Evolutionary conservation across 1,140 invertebrate species (phyloP).

Genomic region (Listronotus bonariensis): DNA sequence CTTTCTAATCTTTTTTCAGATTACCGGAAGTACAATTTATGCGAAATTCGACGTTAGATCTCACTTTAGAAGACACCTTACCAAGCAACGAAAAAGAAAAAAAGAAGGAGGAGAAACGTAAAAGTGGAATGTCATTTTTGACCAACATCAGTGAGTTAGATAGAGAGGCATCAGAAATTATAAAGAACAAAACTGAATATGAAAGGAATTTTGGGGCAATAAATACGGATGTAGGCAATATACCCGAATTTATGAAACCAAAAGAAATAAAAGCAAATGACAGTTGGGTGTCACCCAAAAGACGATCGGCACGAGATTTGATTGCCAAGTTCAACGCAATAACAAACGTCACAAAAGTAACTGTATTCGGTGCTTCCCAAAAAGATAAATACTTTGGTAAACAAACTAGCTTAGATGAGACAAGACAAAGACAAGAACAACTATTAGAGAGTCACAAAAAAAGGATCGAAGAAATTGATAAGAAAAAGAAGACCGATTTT

Average conservation of each 20-base stretch:
- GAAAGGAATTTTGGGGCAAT: slow-evolving; percentile 36
- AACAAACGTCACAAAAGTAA: slow-evolving; percentile 63
- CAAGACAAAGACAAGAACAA: slow-evolving; percentile 41
- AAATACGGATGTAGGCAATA: slow-evolving; percentile 49
- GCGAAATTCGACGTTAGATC: slow-evolving; percentile 51
- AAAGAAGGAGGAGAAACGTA: slow-evolving; percentile 60
- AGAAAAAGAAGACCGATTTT: slow-evolving; percentile 38
- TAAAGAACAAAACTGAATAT: slow-evolving; percentile 58
- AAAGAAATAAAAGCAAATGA: slow-evolving; percentile 49
- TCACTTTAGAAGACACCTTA: slow-evolving; percentile 54
- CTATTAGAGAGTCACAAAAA: slow-evolving; percentile 44
- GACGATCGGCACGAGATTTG: slow-evolving; percentile 61
- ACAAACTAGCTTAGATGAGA: slow-evolving; percentile 39
- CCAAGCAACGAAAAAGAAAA: slow-evolving; percentile 41
- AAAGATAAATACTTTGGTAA: slow-evolving; percentile 47
- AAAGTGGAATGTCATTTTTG: slow-evolving; percentile 68
- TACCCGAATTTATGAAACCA: slow-evolving; percentile 52
- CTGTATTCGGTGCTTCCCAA: slow-evolving; percentile 53
- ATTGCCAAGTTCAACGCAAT: slow-evolving; percentile 70
- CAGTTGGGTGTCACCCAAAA: slow-evolving; percentile 55
- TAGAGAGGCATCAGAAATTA: slow-evolving; percentile 75
- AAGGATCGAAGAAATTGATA: slow-evolving; percentile 46
- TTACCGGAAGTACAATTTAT: slow-evolving; percentile 52
- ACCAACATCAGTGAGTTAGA: slow-evolving; percentile 81
- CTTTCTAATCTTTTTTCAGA: too few relatives aligned